Evolutionary conservation across 2,113 vertebrate genomes (phyloP).

Genomic region (Marcusenius ussheri): DNA sequence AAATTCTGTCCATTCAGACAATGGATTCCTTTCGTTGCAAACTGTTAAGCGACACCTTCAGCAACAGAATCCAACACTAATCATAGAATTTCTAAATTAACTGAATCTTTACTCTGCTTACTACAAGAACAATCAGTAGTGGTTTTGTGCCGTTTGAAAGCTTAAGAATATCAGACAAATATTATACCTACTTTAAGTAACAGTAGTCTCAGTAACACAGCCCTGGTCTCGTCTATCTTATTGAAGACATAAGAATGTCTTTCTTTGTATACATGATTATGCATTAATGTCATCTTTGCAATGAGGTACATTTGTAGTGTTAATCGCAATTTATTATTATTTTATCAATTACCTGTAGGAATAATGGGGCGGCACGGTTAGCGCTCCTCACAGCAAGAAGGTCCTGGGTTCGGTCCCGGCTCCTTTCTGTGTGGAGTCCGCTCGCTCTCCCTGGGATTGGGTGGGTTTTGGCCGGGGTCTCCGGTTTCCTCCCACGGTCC

Average conservation of each 20-base stretch:
- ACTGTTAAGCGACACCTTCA: not conserved
- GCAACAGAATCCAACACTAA: not conserved
- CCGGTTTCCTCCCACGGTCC: no score
- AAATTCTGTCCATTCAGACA: not conserved
- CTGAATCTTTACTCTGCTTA: not conserved
- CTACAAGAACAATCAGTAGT: not conserved
- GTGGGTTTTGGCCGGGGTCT: no score
- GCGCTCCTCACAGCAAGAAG: no score
- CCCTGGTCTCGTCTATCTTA: not conserved
- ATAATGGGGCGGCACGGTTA: no score
- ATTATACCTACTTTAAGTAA: not conserved
- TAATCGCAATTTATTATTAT: not conserved
- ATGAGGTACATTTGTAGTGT: not conserved
- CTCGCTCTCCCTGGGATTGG: no score
- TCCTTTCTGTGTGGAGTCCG: no score
- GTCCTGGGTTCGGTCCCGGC: no score
- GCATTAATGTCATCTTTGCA: not conserved
- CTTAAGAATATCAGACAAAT: not conserved
- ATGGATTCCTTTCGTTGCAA: not conserved
- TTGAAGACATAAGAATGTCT: not conserved
- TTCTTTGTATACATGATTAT: not conserved
- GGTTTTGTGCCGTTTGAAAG: not conserved
- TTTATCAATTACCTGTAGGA: no score
- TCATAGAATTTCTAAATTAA: not conserved
- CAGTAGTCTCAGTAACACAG: not conserved